phyloP scores from a whole-genome alignment of 2,797 vertebrate species.

The Anguilla megastoma region DNA sequence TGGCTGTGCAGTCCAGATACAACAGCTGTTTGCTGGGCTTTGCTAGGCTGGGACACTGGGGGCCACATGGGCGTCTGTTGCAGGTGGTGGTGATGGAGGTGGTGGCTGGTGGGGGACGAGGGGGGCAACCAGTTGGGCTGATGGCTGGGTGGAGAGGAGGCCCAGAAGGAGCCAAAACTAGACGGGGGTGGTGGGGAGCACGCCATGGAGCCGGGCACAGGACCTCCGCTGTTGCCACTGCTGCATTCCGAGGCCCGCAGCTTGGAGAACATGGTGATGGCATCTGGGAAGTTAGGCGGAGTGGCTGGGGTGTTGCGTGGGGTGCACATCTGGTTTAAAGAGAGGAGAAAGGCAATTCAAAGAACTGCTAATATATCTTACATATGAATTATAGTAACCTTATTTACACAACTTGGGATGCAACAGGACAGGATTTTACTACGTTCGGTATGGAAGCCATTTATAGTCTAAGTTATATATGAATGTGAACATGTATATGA shows the following conservation, averaged over 20 bases:
- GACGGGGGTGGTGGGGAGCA: conserved; percentile 82
- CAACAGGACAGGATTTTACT: neutral
- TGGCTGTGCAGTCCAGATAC: conserved; percentile 80
- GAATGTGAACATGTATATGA: too few species aligned
- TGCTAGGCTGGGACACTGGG: conserved; percentile 69
- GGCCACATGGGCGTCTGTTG: conserved; percentile 83
- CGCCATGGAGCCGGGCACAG: conserved; percentile 73
- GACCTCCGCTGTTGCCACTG: conserved; percentile 55
- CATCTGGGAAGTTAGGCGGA: conserved; percentile 91
- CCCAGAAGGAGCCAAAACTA: conserved; percentile 71
- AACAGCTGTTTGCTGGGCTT: conserved; percentile 75
- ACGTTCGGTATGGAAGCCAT: neutral
- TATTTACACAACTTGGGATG: neutral
- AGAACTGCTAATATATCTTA: neutral
- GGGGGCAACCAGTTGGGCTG: conserved; percentile 80
- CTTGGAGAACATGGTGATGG: conserved; percentile 95
- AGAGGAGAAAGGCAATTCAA: neutral
- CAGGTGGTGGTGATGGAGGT: conserved; percentile 65
- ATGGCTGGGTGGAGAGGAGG: conserved; percentile 83
- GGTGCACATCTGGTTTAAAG: conserved; percentile 83
- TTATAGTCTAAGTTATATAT: neutral
- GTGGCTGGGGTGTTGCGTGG: conserved; percentile 94
- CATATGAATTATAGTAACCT: neutral
- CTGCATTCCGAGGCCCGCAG: conserved; percentile 83
- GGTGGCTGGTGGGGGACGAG: conserved; percentile 76